Conservation (phyloP, 2,888 invertebrate species). For the Chirona hameri region DNA sequence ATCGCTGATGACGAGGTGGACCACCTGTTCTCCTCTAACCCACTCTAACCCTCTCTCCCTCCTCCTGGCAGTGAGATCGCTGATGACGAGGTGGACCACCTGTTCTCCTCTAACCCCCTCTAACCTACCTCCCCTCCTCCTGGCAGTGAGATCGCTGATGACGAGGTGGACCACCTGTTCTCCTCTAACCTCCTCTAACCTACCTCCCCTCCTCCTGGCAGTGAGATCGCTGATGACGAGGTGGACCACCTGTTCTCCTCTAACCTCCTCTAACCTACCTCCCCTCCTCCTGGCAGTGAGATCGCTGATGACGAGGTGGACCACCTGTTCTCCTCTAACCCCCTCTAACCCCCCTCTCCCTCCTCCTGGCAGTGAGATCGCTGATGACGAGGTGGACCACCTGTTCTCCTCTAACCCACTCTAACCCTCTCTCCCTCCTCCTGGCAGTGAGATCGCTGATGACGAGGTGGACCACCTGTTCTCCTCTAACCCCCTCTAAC, state of each 20-base stretch:
- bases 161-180: conserved; percentile 88
- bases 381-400: conserved; percentile 85
- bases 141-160: conserved; percentile 74
- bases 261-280: neutral
- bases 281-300: conserved; percentile 56
- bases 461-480: conserved; percentile 91
- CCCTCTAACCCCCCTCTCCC: neutral
- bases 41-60: neutral
- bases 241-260: conserved; percentile 82
- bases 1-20: conserved; percentile 85
- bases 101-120: conserved; percentile 61
- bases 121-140: conserved; percentile 33
- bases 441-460: conserved; percentile 70
- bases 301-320: conserved; percentile 85
- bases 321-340: conserved; percentile 70
- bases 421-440: conserved; percentile 26
- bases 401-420: conserved; percentile 62
- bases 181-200: conserved; percentile 50
- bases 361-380: conserved; percentile 64
- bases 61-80: conserved; percentile 68
- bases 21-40: conserved; percentile 70
- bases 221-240: conserved; percentile 84
- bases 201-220: conserved; percentile 46
- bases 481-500: conserved; percentile 51
- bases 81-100: conserved; percentile 81